Percentiles rank a stretch among this genome's conserved stretches.
Conservation (phyloP, 2,113 vertebrate genomes). For the Oncorhynchus gorbuscha region DNA sequence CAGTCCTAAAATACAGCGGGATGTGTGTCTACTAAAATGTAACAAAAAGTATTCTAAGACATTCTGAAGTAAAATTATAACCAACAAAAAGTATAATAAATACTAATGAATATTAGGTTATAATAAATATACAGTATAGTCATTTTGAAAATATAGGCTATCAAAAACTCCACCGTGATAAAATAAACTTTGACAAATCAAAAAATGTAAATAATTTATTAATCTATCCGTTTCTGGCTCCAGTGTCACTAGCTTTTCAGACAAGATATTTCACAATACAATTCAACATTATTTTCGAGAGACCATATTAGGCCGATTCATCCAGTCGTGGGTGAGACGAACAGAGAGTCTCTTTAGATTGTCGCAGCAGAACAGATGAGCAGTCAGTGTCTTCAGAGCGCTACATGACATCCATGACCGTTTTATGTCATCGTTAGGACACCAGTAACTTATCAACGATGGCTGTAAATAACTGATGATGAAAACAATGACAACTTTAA, state of each 20-base stretch:
- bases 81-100: not conserved
- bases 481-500: not conserved
- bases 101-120: not conserved
- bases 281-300: conserved; percentile 10
- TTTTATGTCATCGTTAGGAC: conserved; percentile 9
- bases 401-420: conserved; percentile 13
- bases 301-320: not conserved
- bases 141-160: too few relatives aligned
- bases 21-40: too few relatives aligned
- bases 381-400: conserved; percentile 7
- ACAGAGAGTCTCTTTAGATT: conserved; percentile 23
- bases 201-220: not conserved
- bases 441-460: conserved; percentile 2
- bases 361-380: conserved; percentile 22
- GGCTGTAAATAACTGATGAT: not conserved
- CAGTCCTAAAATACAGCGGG: too few relatives aligned
- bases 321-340: conserved; percentile 18
- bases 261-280: conserved; percentile 13
- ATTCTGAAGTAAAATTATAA: not conserved
- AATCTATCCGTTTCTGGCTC: not conserved
- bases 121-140: not conserved
- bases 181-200: not conserved
- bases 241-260: not conserved
- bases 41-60: too few relatives aligned
- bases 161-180: not conserved